Evolutionary conservation across 2,888 invertebrate genomes (phyloP).

Genomic region (Diachrysia chrysitis): DNA sequence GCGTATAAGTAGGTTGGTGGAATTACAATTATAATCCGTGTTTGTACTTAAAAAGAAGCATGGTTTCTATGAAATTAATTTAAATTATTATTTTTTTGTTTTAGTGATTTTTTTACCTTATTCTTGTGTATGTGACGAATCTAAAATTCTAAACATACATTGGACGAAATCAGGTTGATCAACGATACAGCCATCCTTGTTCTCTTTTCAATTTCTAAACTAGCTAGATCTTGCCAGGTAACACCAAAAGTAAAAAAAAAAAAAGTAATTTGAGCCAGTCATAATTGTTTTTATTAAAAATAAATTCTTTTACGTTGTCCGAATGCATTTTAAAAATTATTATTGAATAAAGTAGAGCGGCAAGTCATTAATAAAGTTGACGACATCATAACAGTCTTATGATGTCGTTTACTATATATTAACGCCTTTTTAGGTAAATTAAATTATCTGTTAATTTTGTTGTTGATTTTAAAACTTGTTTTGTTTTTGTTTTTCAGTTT

Average conservation of each 20-base stretch:
- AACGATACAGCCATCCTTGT: neutral
- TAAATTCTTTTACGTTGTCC: neutral
- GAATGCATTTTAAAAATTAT: neutral
- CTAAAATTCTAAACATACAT: no score
- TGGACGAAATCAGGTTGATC: neutral
- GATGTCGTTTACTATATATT: no score
- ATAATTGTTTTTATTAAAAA: neutral
- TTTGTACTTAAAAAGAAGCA: conserved; percentile 47
- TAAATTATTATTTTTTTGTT: neutral
- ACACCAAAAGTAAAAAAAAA: neutral
- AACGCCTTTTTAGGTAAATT: neutral
- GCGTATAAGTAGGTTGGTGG: conserved; percentile 56
- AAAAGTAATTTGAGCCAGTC: neutral
- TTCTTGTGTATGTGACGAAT: neutral
- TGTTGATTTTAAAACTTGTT: neutral
- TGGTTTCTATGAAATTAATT: conserved; percentile 12
- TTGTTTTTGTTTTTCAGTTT: neutral
- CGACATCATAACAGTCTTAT: conserved; percentile 2
- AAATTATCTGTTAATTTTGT: neutral
- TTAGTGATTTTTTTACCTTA: neutral
- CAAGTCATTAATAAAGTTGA: neutral
- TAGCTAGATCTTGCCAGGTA: no score
- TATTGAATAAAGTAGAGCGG: neutral
- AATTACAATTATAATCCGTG: conserved; percentile 50
- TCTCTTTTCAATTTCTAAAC: neutral